Evolutionary conservation across 1,140 invertebrate genomes (phyloP), one percentile per base, ranked within the genome.

Genomic region (Meloidogyne hapla): DNA sequence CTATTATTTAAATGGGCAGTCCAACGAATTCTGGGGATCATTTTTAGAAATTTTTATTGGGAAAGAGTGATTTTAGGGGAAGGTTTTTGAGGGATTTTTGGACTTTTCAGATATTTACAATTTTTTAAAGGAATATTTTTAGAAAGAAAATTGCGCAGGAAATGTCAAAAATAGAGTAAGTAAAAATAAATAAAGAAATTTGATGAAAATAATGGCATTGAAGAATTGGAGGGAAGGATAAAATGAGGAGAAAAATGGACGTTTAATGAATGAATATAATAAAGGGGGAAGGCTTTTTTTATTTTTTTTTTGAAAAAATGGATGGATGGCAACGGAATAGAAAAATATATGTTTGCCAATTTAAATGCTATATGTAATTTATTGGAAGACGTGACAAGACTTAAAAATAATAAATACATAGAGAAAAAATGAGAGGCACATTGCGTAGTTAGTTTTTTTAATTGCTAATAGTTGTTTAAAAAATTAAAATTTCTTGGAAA

Each of bases 401-500:
- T 33, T 33, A 33, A 33, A 33, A 33, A 33, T 33, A 33, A 33
- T 33, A 6, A 0, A 33, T 33, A 33, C 2, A 45, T n/a, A n/a
- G 6, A n/a, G 0, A n/a, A 56, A 15, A 6, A 56, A n/a, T n/a
- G 1, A 56, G n/a, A 56, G 18, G 48, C 33, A 8, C 33, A 33
- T 33, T n/a, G 9, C 33, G 33, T 2, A 48, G 13, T 42, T n/a
- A n/a, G n/a, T n/a, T n/a, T 42, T 42, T 42, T 12, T 56, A 56
- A 56, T 56, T 56, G n/a, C 18, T 56, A n/a, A 3, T 56, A n/a
- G 18, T 56, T 56, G 48, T n/a, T 56, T 56, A 8, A 21, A 56
- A 56, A 56, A 56, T 56, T 8, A 56, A 56, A 56, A 56, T 56
- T 56, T 56, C 48, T n/a, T 56, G n/a, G n/a, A 56, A 56, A 56